Evolutionary conservation across 2,113 vertebrate species (phyloP).

Genomic region (Calypte anna): DNA sequence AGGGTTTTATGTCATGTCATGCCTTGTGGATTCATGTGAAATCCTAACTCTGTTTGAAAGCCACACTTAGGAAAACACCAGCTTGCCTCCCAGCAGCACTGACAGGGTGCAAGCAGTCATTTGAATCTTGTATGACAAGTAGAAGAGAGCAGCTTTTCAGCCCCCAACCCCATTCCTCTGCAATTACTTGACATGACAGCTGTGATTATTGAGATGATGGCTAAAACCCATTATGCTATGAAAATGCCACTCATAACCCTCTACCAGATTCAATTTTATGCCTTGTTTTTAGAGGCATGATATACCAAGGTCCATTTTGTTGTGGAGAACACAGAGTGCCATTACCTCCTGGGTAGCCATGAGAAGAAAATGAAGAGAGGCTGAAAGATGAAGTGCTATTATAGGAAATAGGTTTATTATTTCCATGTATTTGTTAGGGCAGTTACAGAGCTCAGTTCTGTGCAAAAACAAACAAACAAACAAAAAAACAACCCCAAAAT

Average conservation of each 20-base stretch:
- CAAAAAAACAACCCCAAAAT: not conserved
- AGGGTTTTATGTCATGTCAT: not conserved
- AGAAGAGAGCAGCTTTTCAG: not conserved
- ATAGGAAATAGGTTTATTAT: conserved; percentile 31
- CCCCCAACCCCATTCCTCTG: not conserved
- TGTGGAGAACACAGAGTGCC: conserved; percentile 4
- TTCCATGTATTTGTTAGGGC: not conserved
- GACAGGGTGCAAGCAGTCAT: not conserved
- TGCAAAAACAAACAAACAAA: not conserved
- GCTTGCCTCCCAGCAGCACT: not conserved
- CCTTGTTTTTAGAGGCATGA: not conserved
- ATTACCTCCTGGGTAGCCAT: conserved; percentile 9
- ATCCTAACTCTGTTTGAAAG: not conserved
- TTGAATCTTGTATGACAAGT: not conserved
- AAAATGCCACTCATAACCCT: conserved; percentile 6
- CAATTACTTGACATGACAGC: not conserved
- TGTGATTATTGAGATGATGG: not conserved
- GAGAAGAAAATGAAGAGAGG: conserved; percentile 17
- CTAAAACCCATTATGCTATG: not conserved
- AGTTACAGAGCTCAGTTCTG: not conserved
- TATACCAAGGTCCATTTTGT: not conserved
- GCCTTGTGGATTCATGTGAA: not conserved
- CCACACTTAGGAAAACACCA: not conserved
- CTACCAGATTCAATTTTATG: not conserved
- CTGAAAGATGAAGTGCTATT: conserved; percentile 31